Evolutionary conservation across 1,140 invertebrate species (phyloP).

Genomic region (Scylla paramamosain): DNA sequence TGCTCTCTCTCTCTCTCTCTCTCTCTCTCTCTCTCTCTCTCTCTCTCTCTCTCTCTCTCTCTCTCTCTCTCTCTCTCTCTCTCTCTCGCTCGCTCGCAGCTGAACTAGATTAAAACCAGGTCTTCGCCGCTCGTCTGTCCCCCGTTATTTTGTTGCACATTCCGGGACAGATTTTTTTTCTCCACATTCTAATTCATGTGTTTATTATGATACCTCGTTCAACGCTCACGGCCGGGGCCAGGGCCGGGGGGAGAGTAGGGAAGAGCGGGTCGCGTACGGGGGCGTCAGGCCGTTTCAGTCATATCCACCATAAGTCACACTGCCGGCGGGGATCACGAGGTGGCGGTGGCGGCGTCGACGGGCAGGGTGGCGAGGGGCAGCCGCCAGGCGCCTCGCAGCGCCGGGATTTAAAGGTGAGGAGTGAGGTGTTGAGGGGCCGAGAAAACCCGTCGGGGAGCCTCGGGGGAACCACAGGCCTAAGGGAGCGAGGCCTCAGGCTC

Average conservation of each 20-base stretch:
- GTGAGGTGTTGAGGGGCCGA: neutral
- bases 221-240: too few species aligned
- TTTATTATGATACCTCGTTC: neutral
- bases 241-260: too few species aligned
- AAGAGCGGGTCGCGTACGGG: too few species aligned
- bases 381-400: neutral
- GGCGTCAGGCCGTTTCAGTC: too few species aligned
- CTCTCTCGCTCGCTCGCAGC: neutral
- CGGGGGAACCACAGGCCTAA: neutral
- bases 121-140: neutral
- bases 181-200: neutral
- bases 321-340: too few species aligned
- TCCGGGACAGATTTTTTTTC: neutral
- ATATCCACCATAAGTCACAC: too few species aligned
- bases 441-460: neutral
- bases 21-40: constrained; percentile 48
- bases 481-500: neutral
- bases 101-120: neutral
- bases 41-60: constrained; percentile 11
- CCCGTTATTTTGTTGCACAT: neutral
- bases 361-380: neutral
- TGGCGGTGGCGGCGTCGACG: too few species aligned
- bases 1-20: constrained; percentile 33
- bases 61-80: neutral
- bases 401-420: constrained; percentile 20